phyloP scores from a whole-genome alignment of 2,797 vertebrate genomes.

The Anguilla marmorata region DNA sequence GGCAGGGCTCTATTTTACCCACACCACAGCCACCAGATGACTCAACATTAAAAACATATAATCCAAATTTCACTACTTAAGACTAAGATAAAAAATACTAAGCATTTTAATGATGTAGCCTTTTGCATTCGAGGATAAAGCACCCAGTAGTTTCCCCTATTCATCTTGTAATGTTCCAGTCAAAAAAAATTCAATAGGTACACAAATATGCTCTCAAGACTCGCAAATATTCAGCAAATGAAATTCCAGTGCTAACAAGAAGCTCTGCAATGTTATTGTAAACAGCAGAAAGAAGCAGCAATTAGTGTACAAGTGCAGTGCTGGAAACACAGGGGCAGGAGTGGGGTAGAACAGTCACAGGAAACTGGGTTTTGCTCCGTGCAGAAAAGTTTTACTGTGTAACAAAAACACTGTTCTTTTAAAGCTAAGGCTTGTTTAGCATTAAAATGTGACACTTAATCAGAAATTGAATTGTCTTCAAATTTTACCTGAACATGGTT shows the following conservation, averaged over 20 bases:
- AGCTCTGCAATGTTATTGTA: not conserved
- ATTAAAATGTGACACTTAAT: not conserved
- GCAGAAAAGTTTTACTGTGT: not conserved
- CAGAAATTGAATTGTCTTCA: not conserved
- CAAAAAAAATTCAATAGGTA: not conserved
- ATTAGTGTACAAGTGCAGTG: not conserved
- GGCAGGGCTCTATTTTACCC: not conserved
- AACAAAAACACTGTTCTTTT: not conserved
- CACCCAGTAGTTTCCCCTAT: not conserved
- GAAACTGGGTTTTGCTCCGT: not conserved
- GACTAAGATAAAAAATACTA: not conserved
- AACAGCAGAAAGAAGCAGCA: not conserved
- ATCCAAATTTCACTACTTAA: not conserved
- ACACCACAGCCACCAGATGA: not conserved
- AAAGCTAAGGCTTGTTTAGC: not conserved
- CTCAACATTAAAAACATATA: not conserved
- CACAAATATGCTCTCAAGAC: not conserved
- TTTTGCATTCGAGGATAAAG: not conserved
- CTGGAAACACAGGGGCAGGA: not conserved
- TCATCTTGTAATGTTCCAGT: not conserved
- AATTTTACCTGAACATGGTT: not conserved
- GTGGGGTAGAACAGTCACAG: not conserved
- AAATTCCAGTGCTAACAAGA: not conserved
- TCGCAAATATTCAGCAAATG: not conserved
- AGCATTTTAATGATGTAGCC: not conserved